These are phyloP conservation scores for Willisornis vidua DNA, from an alignment of 2,113 vertebrate genomes.

Conservation along the genomic window DNA sequence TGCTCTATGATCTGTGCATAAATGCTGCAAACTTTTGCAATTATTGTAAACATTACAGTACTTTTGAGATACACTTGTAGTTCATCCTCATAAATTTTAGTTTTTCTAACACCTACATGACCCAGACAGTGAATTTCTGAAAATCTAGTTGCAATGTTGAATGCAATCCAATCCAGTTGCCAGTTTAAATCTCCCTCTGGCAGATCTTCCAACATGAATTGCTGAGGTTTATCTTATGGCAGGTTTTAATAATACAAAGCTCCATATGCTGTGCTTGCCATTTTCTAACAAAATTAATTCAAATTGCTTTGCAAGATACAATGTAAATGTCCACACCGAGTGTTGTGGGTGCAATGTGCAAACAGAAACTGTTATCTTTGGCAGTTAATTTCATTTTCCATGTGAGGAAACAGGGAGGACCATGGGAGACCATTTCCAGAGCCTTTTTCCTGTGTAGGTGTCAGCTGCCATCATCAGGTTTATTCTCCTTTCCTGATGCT, in stretches of 20 bases:
- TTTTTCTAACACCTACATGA: background rate
- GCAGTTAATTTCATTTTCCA: background rate
- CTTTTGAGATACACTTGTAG: background rate
- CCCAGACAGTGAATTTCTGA: background rate
- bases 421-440: background rate
- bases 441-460: background rate
- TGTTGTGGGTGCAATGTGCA: background rate
- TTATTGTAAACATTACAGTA: background rate
- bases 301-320: background rate
- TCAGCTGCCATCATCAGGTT: background rate
- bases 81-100: background rate
- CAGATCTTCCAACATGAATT: background rate
- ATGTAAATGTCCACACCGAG: background rate
- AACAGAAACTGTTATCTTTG: background rate
- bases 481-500: background rate
- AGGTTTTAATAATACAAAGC: background rate
- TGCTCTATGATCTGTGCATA: background rate
- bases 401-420: background rate
- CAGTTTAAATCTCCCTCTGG: slow-evolving; percentile 31
- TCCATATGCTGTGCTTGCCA: background rate
- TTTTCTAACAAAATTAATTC: background rate
- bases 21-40: background rate
- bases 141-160: background rate
- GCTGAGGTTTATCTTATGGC: background rate
- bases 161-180: background rate